phyloP scores from a whole-genome alignment of 2,113 vertebrate genomes.

The Numida meleagris region DNA sequence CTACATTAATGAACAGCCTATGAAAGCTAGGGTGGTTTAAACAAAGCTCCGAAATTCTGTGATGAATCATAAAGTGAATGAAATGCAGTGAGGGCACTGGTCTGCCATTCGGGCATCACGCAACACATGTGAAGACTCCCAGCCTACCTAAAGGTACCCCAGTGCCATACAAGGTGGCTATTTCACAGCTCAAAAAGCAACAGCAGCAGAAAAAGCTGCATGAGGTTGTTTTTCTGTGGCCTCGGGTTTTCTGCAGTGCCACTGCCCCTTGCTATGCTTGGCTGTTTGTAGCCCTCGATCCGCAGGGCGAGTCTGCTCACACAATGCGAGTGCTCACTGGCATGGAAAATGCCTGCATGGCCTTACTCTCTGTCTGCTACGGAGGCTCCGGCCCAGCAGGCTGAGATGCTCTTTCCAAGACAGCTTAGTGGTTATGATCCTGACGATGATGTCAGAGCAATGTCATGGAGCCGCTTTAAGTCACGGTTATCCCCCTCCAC shows the following conservation, averaged over 20 bases:
- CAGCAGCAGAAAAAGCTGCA: accelerated
- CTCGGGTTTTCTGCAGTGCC: not conserved
- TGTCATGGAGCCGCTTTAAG: not conserved
- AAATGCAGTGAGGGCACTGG: not conserved
- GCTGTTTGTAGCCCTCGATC: accelerated
- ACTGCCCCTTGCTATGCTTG: accelerated
- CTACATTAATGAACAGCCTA: not conserved
- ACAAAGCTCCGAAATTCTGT: not conserved
- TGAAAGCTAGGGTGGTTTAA: not conserved
- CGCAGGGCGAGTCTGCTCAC: not conserved
- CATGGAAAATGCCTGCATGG: not conserved
- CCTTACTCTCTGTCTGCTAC: accelerated
- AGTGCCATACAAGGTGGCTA: not conserved
- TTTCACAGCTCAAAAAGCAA: not conserved
- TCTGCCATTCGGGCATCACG: not conserved
- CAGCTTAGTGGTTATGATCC: not conserved
- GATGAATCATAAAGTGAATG: not conserved
- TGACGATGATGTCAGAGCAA: not conserved
- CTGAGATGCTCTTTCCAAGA: not conserved
- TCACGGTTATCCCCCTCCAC: accelerated
- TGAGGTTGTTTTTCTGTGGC: accelerated
- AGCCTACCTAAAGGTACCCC: not conserved
- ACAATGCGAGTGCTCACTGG: accelerated
- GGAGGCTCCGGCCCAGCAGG: not conserved
- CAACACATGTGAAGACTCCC: not conserved